Conservation (phyloP, 1,140 invertebrate species). For the Goniozus legneri region DNA sequence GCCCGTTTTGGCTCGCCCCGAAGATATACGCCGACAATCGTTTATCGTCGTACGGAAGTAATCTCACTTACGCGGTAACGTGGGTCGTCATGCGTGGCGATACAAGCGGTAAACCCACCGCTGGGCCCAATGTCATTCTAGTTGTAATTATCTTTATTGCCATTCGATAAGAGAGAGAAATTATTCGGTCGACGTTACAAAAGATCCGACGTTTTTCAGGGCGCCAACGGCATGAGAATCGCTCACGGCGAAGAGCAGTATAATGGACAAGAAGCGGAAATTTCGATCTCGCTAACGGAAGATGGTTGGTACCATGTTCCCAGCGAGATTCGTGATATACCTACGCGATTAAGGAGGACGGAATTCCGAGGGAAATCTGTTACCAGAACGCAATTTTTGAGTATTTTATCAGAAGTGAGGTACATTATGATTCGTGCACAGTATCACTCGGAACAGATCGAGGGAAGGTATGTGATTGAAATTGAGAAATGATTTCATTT, state of each 20-base stretch:
- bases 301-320: constrained; percentile 72
- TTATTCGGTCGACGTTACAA: neutral
- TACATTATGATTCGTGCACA: constrained; percentile 83
- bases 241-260: constrained; percentile 68
- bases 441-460: constrained; percentile 92
- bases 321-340: constrained; percentile 59
- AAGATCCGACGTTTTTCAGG: constrained; percentile 37
- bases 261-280: constrained; percentile 57
- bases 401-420: constrained; percentile 76
- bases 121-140: constrained; percentile 81
- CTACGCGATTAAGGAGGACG: constrained; percentile 53
- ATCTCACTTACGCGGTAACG: constrained; percentile 70
- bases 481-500: neutral
- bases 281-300: constrained; percentile 67
- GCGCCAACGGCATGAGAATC: constrained; percentile 68
- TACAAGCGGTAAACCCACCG: constrained; percentile 80
- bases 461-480: constrained; percentile 62
- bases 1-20: constrained; percentile 89
- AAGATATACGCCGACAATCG: constrained; percentile 70
- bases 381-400: constrained; percentile 75
- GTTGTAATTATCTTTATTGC: constrained; percentile 58
- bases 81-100: constrained; percentile 87
- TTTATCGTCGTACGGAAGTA: constrained; percentile 80
- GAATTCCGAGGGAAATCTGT: constrained; percentile 65
- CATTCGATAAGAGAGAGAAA: neutral